Evolutionary conservation across 2,888 invertebrate species (phyloP).

Genomic region (Cistogaster globosa): DNA sequence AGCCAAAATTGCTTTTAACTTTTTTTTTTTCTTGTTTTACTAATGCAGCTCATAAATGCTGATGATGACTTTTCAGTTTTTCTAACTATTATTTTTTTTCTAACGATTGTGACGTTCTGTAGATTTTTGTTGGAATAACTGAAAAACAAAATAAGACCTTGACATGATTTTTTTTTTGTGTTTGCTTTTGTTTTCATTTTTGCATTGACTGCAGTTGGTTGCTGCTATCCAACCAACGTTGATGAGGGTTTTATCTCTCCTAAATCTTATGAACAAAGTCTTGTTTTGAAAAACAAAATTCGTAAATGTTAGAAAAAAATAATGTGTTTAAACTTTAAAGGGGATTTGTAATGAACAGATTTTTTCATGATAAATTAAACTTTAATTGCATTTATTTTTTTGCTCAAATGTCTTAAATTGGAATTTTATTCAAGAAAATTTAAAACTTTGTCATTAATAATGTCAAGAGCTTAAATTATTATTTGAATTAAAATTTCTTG

Average conservation of each 20-base stretch:
- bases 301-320: slow-evolving; percentile 9
- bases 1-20: slow-evolving; percentile 1
- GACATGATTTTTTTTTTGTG: slow-evolving; percentile 67
- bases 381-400: not conserved
- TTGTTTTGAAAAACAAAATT: slow-evolving; percentile 22
- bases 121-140: slow-evolving; percentile 12
- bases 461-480: too few relatives aligned
- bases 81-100: not conserved
- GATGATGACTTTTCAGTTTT: slow-evolving; percentile 15
- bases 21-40: slow-evolving; percentile 11
- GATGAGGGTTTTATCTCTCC: slow-evolving; percentile 60
- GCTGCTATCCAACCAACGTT: slow-evolving; percentile 6
- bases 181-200: slow-evolving; percentile 29
- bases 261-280: slow-evolving; percentile 34
- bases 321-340: not conserved
- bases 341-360: not conserved
- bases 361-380: not conserved
- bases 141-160: slow-evolving; percentile 61
- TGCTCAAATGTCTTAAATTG: too few relatives aligned
- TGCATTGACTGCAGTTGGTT: slow-evolving; percentile 26
- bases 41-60: slow-evolving; percentile 22
- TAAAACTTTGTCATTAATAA: too few relatives aligned
- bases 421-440: too few relatives aligned
- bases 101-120: slow-evolving; percentile 7
- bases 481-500: too few relatives aligned